Evolutionary conservation across 2,113 vertebrate species (phyloP).

Genomic region (Protobothrops mucrosquamatus): DNA sequence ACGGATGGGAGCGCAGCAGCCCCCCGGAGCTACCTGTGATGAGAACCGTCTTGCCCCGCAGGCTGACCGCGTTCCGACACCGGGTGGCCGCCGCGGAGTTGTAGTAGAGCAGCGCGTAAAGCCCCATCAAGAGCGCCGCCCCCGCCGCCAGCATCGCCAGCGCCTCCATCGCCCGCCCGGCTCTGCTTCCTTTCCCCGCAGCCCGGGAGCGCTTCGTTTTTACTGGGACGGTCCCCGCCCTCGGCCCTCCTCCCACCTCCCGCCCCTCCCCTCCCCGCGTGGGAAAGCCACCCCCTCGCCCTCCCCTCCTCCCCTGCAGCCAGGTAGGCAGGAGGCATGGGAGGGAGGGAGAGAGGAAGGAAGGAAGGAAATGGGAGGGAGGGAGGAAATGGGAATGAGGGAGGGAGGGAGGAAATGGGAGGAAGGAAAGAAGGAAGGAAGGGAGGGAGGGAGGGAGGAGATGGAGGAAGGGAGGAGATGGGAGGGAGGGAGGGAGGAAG

Average conservation of each 20-base stretch:
- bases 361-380: accelerated
- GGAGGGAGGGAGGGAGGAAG: accelerated
- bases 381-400: no score
- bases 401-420: accelerated
- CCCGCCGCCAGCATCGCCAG: constrained; percentile 50
- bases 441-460: accelerated
- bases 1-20: no score
- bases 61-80: constrained; percentile 56
- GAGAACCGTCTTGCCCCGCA: constrained; percentile 83
- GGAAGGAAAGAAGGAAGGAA: accelerated
- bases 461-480: accelerated
- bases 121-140: constrained; percentile 48
- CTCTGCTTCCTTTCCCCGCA: neutral
- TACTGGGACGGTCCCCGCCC: accelerated
- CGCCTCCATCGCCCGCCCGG: constrained; percentile 45
- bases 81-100: constrained; percentile 62
- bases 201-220: no score
- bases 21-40: constrained; percentile 78
- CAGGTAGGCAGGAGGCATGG: no score
- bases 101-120: constrained; percentile 78
- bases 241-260: no score
- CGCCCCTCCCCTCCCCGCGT: no score
- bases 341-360: no score
- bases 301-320: no score
- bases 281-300: no score